Evolutionary conservation across 2,113 vertebrate genomes (phyloP), one percentile per base, ranked within the genome.

Genomic region (Anseranas semipalmata): DNA sequence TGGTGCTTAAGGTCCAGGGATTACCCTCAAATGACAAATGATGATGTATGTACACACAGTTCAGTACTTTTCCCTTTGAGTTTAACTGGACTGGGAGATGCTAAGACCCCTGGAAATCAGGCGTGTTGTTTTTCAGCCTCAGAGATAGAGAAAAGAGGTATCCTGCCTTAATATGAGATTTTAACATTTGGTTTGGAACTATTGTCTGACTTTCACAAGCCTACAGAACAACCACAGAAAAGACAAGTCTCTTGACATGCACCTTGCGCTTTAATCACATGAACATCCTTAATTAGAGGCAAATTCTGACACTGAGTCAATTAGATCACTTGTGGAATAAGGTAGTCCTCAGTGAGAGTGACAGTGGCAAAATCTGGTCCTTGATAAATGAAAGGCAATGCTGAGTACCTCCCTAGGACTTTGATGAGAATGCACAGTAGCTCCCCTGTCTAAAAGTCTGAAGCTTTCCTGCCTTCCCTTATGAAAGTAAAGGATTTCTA

Each of bases 191-290:
- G 15, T 35, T 96, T 87, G 70, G 62, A 89, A 95, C 33, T 16
- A 60, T 85, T 89, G 91, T 78, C 70, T 91, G 48, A 85, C 70
- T 93, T 93, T 73, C 93, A 91, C 30, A 82, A 87, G 6, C 45
- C 32, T 88, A 35, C 21, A 45, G 53, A 58, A 43, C 70, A 72
- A 53, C 27, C 70, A 72, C 28, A 53, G 46, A 86, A 79, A 94
- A 92, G 77, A 94, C 25, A 71, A 72, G 66, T 76, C 24, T 96
- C 78, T 85, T 94, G 91, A 89, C 81, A 70, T 76, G 24, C n/a
- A 73, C 62, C 81, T 91, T 95, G 74, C 70, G 74, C 81, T 94
- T 94, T 95, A 90, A 96, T 95, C 87, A 91, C 78, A 91, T 45
- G 85, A 96, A 87, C 30, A 79, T 70, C 58, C 53, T 96, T 95